phyloP scores from a whole-genome alignment of 35 echinoderm and acorn worm species.

The Patiria miniata region DNA sequence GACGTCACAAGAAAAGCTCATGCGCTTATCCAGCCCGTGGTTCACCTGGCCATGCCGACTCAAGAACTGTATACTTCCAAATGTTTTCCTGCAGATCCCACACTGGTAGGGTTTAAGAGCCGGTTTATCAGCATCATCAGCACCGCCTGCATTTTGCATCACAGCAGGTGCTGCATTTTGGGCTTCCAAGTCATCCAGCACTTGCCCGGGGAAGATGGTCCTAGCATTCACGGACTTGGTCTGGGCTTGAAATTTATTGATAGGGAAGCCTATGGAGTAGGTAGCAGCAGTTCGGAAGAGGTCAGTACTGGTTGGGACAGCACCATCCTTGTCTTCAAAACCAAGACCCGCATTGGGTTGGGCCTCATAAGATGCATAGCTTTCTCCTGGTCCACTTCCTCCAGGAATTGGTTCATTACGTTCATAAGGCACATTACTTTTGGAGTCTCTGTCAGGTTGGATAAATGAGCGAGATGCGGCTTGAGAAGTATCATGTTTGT shows the following conservation, averaged over 20 bases:
- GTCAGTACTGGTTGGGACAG: neutral
- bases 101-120: constrained; percentile 32
- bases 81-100: constrained; percentile 38
- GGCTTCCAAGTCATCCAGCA: neutral
- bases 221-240: neutral
- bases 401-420: neutral
- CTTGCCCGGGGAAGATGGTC: neutral
- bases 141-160: neutral
- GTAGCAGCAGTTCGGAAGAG: neutral
- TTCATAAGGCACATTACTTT: neutral
- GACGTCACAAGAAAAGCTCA: constrained; percentile 27
- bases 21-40: constrained; percentile 25
- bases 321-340: neutral
- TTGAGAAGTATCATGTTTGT: neutral
- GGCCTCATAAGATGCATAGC: neutral
- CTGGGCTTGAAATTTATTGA: neutral
- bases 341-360: neutral
- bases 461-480: neutral
- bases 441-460: neutral
- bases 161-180: neutral
- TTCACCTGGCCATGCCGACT: constrained; percentile 26
- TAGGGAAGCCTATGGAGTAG: neutral
- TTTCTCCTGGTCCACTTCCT: neutral
- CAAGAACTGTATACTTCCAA: constrained; percentile 39
- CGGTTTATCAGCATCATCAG: neutral